Evolutionary conservation across 2,888 invertebrate genomes (phyloP), one percentile per base, ranked within the genome.

Genomic region (Dolichomitus sp.): DNA sequence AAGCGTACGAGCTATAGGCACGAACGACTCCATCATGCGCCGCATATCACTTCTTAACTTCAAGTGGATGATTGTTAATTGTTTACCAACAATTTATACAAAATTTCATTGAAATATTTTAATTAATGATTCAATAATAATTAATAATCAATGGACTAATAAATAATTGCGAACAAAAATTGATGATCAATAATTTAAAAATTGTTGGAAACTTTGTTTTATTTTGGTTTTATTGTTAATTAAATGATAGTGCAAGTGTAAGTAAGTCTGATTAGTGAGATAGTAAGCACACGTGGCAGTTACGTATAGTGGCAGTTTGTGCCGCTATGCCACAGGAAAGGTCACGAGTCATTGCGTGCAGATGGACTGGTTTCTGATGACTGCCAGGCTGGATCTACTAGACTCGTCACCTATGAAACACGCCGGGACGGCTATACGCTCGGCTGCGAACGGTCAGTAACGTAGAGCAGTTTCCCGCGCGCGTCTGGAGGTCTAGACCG

Each of bases 401-500:
- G 72, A 59, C 45, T 59, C 57, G 59, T 72, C 72, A 45, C 45
- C 72, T 45, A 33, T 27, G 30, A 59, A 72, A 57, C 45, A 17
- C 57, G 30, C 40, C 50, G 57, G 30, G 37, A 37, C 80, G 81
- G 45, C 57, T 33, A 52, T 33, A 40, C 27, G 27, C 66, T 69
- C 65, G 61, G 73, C 57, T 69, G 69, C 86, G 85, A 88, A 12
- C 61, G 61, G 17, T 40, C 23, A 37, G 23, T 40, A 11, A 90
- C 61, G 61, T 23, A 14, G 86, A 88, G 78, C 89, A 85, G 87
- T 88, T 90, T 89, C 19, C 63, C 70, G 70, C 40, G 65, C 75
- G 80, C 88, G 90, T 87, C 88, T 90, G 87, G 88, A 91, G 90
- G 91, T 92, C 91, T 92, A 91, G 91, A 91, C 89, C 89, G 89